phyloP scores from a whole-genome alignment of 1,140 invertebrate genomes.

The Probaryconus sp. region DNA sequence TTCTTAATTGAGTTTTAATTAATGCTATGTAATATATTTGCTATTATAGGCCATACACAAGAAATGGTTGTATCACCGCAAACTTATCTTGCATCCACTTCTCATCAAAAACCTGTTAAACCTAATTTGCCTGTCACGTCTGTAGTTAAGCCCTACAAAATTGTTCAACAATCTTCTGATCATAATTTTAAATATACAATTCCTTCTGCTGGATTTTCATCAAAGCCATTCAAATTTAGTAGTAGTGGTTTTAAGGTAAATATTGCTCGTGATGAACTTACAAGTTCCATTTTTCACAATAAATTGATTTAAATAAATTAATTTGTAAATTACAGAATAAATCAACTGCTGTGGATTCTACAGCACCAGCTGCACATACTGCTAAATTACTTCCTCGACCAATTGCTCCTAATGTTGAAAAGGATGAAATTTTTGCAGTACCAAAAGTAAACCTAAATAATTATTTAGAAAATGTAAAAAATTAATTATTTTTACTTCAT shows the following conservation, averaged over 20 bases:
- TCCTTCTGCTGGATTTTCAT: constrained; percentile 72
- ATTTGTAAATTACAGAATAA: constrained; percentile 65
- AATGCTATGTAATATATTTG: too few species aligned
- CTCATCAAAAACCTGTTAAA: constrained; percentile 62
- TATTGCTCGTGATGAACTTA: too few species aligned
- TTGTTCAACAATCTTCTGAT: constrained; percentile 63
- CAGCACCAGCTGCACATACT: constrained; percentile 69
- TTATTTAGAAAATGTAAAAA: constrained; percentile 9
- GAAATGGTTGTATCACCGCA: constrained; percentile 64
- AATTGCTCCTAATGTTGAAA: constrained; percentile 56
- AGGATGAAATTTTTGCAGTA: constrained; percentile 78
- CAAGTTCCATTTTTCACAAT: too few species aligned
- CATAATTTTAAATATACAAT: constrained; percentile 77
- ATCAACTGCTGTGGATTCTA: constrained; percentile 68
- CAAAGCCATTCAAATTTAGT: constrained; percentile 73
- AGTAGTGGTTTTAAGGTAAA: constrained; percentile 70
- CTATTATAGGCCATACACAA: constrained; percentile 51
- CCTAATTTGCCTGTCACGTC: constrained; percentile 56
- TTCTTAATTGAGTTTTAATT: too few species aligned
- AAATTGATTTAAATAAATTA: not conserved
- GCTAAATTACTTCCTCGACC: constrained; percentile 72
- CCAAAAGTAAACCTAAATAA: constrained; percentile 73
- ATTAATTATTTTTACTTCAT: constrained; percentile 3
- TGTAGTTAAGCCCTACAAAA: constrained; percentile 67
- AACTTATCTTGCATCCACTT: constrained; percentile 53